Evolutionary conservation across 2,797 vertebrate species (phyloP).

Genomic region (Peromyscus nudipes): DNA sequence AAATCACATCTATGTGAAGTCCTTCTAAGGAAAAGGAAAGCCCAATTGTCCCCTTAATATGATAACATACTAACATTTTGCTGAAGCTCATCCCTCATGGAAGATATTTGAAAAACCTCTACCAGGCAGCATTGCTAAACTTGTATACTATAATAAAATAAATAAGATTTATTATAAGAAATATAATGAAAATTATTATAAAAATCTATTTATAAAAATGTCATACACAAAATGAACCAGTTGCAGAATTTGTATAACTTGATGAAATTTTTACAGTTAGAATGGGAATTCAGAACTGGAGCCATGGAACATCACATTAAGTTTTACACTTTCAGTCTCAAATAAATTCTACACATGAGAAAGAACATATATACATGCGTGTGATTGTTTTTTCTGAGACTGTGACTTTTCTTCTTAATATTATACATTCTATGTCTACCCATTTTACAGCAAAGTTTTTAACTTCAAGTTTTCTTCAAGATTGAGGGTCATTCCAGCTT

Average conservation of each 20-base stretch:
- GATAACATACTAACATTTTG: not conserved
- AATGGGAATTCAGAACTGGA: not conserved
- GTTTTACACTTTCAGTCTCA: not conserved
- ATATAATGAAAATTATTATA: too few relatives aligned
- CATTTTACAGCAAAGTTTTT: too few relatives aligned
- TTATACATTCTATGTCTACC: too few relatives aligned
- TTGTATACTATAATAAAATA: not conserved
- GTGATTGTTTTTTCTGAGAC: not conserved
- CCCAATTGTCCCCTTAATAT: not conserved
- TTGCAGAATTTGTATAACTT: not conserved
- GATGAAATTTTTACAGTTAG: not conserved
- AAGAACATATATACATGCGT: not conserved
- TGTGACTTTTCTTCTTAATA: not conserved
- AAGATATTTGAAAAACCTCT: not conserved
- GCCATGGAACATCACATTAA: not conserved
- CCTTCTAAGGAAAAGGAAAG: not conserved
- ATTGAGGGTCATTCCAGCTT: not conserved
- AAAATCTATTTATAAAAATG: not conserved
- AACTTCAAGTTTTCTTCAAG: not conserved
- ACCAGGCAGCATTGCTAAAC: not conserved
- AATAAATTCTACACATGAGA: too few relatives aligned
- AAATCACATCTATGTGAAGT: not conserved
- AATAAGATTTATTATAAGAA: not conserved
- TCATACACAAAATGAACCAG: not conserved
- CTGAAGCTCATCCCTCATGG: too few relatives aligned